These are phyloP conservation scores for Dasypolia templi DNA, from an alignment of 2,888 invertebrate species.

Conservation along the genomic window DNA sequence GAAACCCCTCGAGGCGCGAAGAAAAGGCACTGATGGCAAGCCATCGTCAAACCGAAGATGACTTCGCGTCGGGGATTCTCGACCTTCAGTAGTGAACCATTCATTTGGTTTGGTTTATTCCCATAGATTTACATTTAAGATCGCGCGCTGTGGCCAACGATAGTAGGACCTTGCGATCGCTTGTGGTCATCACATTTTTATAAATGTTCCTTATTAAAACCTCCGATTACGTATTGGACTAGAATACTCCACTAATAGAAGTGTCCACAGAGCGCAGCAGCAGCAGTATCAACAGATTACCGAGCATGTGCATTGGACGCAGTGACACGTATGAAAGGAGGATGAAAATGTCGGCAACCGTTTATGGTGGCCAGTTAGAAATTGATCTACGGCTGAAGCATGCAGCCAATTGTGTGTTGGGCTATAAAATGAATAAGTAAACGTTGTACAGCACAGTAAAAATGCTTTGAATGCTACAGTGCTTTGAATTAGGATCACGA, in stretches of 20 bases:
- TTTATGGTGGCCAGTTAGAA: neutral
- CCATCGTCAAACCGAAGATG: neutral
- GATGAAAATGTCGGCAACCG: neutral
- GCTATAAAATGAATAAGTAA: neutral
- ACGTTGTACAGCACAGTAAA: no score
- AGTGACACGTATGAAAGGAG: no score
- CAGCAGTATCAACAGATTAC: conserved; percentile 1
- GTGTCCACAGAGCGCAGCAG: no score
- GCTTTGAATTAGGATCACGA: no score
- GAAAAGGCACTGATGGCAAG: neutral
- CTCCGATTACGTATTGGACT: neutral
- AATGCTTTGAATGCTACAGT: no score
- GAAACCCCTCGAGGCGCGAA: neutral
- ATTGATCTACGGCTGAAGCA: neutral
- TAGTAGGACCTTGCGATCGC: neutral
- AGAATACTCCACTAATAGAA: neutral
- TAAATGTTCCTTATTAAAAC: neutral
- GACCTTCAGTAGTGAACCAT: neutral
- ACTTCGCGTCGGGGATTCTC: neutral
- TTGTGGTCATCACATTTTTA: neutral
- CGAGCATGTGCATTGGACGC: neutral
- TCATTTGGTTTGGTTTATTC: no score
- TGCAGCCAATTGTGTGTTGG: neutral
- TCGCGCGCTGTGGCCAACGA: neutral
- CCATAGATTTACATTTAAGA: neutral